Evolutionary conservation across 2,113 vertebrate species (phyloP).

Genomic region (Panurus biarmicus): DNA sequence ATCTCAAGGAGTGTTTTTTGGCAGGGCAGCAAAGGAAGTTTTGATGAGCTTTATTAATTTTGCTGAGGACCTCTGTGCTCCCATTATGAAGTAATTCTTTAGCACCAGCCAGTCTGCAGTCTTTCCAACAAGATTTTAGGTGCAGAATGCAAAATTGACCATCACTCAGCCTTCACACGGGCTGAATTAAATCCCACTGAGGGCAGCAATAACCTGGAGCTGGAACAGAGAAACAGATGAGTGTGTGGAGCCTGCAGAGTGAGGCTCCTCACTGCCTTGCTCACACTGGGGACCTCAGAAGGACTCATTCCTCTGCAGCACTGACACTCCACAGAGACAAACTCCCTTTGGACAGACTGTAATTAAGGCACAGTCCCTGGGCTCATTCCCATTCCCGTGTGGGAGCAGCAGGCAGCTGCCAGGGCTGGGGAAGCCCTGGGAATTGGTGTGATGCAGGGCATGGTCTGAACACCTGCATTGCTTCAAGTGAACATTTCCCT

Average conservation of each 20-base stretch:
- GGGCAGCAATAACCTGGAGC: neutral
- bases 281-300: neutral
- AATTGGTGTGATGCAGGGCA: neutral
- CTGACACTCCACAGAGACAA: neutral
- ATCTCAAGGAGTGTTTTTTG: neutral
- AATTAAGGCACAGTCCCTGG: neutral
- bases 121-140: neutral
- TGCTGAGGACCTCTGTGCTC: neutral
- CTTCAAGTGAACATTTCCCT: neutral
- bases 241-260: neutral
- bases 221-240: neutral
- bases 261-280: neutral
- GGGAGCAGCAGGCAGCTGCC: neutral
- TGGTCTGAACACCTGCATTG: neutral
- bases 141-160: neutral
- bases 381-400: neutral
- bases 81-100: neutral
- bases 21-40: neutral
- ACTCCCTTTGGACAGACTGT: neutral
- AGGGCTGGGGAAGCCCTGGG: neutral
- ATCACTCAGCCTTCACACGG: neutral
- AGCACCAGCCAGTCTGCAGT: neutral
- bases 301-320: neutral
- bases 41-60: neutral
- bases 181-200: neutral